A percentile compares a stretch with the other conserved stretches of the same genome.
Evolutionary conservation across 1,140 invertebrate genomes (phyloP).

Genomic region (Cyphomyrmex costatus): DNA sequence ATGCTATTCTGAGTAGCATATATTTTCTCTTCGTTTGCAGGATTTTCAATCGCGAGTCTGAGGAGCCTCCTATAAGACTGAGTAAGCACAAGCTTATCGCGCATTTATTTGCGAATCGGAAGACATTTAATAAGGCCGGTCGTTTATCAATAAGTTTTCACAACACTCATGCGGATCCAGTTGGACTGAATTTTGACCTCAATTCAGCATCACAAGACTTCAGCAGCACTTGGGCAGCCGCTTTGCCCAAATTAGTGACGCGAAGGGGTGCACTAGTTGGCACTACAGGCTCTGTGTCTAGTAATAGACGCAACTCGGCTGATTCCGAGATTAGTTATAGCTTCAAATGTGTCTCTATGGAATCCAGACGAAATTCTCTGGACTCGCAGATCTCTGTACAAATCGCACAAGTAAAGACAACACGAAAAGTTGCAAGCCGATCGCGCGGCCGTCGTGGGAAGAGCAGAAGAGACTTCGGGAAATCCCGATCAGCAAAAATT

Average conservation of each 20-base stretch:
- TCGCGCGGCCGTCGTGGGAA: constrained; percentile 78
- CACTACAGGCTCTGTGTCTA: constrained; percentile 88
- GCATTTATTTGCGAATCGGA: constrained; percentile 95
- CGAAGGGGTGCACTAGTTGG: constrained; percentile 92
- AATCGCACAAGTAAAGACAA: constrained; percentile 93
- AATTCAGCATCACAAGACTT: constrained; percentile 93
- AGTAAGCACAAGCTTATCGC: constrained; percentile 97
- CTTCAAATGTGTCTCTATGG: constrained; percentile 92
- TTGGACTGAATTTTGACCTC: constrained; percentile 94
- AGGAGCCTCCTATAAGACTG: constrained; percentile 91
- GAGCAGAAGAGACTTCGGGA: constrained; percentile 79
- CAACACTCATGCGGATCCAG: constrained; percentile 95
- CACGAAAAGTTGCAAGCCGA: constrained; percentile 86
- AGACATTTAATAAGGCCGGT: constrained; percentile 93
- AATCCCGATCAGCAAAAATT: constrained; percentile 82
- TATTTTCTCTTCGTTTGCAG: constrained; percentile 69
- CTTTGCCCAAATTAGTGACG: constrained; percentile 94
- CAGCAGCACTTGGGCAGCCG: constrained; percentile 95
- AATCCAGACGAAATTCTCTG: constrained; percentile 93
- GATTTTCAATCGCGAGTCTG: constrained; percentile 88
- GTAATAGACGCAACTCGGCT: constrained; percentile 88
- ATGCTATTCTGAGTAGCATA: constrained; percentile 20
- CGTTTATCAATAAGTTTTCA: constrained; percentile 95
- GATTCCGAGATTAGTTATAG: constrained; percentile 95
- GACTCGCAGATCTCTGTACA: constrained; percentile 95